These are phyloP conservation scores for Hylaea fasciaria DNA, from an alignment of 2,888 invertebrate genomes.

Conservation along the genomic window DNA sequence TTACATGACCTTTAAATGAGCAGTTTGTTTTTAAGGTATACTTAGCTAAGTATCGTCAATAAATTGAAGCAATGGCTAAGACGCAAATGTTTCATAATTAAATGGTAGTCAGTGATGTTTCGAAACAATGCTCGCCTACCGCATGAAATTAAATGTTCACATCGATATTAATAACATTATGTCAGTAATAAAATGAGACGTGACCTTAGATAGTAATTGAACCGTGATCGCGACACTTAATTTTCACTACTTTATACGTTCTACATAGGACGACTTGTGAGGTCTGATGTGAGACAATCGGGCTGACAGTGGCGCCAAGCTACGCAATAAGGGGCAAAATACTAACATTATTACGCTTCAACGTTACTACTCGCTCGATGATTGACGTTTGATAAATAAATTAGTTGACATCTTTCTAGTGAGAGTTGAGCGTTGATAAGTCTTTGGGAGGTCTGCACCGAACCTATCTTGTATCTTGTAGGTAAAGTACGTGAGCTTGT, in stretches of 20 bases:
- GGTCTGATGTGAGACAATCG: constrained; percentile 63
- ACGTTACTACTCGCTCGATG: constrained; percentile 52
- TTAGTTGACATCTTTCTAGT: constrained; percentile 68
- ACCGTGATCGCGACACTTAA: constrained; percentile 76
- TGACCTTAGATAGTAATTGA: constrained; percentile 77
- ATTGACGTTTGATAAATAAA: constrained; percentile 73
- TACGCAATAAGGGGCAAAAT: constrained; percentile 53
- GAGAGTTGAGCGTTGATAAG: constrained; percentile 64
- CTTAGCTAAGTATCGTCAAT: constrained; percentile 4
- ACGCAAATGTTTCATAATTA: constrained; percentile 37
- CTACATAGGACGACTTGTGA: constrained; percentile 77
- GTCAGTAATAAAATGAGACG: constrained; percentile 80
- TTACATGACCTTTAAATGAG: too few relatives aligned
- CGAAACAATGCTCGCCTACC: constrained; percentile 68
- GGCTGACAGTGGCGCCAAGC: constrained; percentile 64
- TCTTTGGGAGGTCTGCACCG: constrained; percentile 60
- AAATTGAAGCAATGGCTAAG: constrained; percentile 24
- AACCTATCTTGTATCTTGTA: constrained; percentile 13
- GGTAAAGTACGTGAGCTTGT: background rate
- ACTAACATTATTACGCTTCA: constrained; percentile 53
- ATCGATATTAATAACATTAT: constrained; percentile 75
- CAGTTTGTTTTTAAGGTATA: too few relatives aligned
- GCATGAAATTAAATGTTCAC: constrained; percentile 77
- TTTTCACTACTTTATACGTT: constrained; percentile 80
- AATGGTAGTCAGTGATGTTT: constrained; percentile 49